Conservation (phyloP, 2,888 invertebrate species). For the Acrobasis suavella region DNA sequence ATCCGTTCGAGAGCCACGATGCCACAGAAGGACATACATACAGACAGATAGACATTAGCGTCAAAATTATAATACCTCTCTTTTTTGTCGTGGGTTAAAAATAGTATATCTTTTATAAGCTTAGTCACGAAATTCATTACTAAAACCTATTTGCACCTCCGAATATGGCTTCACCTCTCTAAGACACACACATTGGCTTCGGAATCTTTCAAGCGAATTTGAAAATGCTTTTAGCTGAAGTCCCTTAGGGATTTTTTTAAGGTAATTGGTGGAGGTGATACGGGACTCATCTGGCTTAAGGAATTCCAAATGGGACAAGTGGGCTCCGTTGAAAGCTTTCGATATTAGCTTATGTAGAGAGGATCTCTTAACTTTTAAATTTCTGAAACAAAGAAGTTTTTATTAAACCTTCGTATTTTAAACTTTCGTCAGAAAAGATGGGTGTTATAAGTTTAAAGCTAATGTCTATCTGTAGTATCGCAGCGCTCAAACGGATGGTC, state of each 20-base stretch:
- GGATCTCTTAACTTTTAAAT: not conserved
- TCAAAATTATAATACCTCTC: no score
- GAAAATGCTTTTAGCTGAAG: constrained; percentile 40
- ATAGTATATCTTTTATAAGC: not conserved
- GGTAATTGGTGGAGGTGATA: constrained; percentile 34
- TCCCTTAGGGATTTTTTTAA: constrained; percentile 38
- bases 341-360: constrained; percentile 3
- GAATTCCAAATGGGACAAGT: constrained; percentile 14
- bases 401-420: not conserved
- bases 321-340: constrained; percentile 9
- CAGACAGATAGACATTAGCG: no score
- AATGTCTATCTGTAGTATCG: no score
- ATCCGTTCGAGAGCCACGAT: no score
- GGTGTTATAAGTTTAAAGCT: no score
- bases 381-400: not conserved
- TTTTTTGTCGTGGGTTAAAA: no score
- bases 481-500: no score
- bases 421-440: no score
- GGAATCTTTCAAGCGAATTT: constrained; percentile 30
- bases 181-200: constrained; percentile 28
- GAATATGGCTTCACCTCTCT: constrained; percentile 25
- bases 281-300: constrained; percentile 15
- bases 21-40: no score
- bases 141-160: not conserved
- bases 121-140: not conserved